A percentile compares a stretch with the other conserved stretches of the same genome.
These are phyloP conservation scores for Lontra canadensis DNA, from an alignment of 2,113 vertebrate species.

Conservation along the genomic window DNA sequence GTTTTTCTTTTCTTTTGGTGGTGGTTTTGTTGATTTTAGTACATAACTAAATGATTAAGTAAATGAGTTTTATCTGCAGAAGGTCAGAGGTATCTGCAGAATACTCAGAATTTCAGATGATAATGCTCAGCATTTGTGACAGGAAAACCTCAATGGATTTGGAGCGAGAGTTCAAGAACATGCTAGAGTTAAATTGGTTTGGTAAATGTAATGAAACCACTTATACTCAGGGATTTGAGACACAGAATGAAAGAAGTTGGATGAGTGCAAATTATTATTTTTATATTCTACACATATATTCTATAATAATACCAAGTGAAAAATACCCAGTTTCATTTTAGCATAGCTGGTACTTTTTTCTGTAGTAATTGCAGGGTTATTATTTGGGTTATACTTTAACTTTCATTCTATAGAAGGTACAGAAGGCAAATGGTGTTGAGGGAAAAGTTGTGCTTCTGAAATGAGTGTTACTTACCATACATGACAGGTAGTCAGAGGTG, in stretches of 20 bases:
- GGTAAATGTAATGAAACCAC: slow-evolving; percentile 70
- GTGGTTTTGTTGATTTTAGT: slow-evolving; percentile 15
- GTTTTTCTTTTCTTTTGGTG: background rate
- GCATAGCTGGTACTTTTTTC: slow-evolving; percentile 42
- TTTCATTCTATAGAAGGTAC: slow-evolving; percentile 30
- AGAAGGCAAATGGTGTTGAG: background rate
- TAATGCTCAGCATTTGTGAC: slow-evolving; percentile 50
- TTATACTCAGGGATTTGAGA: slow-evolving; percentile 60
- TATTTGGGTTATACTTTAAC: slow-evolving; percentile 60
- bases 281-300: slow-evolving; percentile 67
- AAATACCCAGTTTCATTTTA: slow-evolving; percentile 62
- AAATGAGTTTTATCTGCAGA: slow-evolving; percentile 51
- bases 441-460: slow-evolving; percentile 49
- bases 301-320: slow-evolving; percentile 59
- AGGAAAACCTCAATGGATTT: slow-evolving; percentile 59
- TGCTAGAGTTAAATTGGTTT: slow-evolving; percentile 69
- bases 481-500: slow-evolving; percentile 37
- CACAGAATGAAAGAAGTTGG: slow-evolving; percentile 25
- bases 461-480: slow-evolving; percentile 43
- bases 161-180: slow-evolving; percentile 47
- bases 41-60: slow-evolving; percentile 29
- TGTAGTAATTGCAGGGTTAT: slow-evolving; percentile 48
- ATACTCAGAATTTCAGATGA: slow-evolving; percentile 59
- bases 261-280: slow-evolving; percentile 67
- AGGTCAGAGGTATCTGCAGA: slow-evolving; percentile 63